Evolutionary conservation across 2,797 vertebrate genomes (phyloP).

Genomic region (Oryzias sinensis): DNA sequence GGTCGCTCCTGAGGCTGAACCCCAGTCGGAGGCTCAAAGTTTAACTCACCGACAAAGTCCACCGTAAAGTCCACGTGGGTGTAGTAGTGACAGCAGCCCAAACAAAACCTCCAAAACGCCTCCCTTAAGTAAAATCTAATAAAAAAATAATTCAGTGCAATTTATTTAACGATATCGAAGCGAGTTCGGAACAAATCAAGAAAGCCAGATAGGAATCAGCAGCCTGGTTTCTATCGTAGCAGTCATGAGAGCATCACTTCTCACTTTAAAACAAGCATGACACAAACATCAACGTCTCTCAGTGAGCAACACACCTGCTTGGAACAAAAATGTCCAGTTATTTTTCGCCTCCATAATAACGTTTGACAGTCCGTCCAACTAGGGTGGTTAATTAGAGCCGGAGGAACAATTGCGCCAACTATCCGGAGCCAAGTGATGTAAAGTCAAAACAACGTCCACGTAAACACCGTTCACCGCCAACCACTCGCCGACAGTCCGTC

Average conservation of each 20-base stretch:
- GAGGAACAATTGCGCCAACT: slow-evolving; percentile 58
- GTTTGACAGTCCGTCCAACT: slow-evolving; percentile 9
- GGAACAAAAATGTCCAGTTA: too few species aligned
- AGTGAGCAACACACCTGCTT: slow-evolving; percentile 11
- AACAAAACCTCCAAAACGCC: not conserved
- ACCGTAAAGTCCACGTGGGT: slow-evolving; percentile 62
- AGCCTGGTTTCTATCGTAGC: slow-evolving; percentile 20
- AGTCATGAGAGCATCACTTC: slow-evolving; percentile 57
- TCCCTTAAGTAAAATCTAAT: not conserved
- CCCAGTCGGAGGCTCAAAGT: slow-evolving; percentile 34
- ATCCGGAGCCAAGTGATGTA: slow-evolving; percentile 56
- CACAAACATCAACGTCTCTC: slow-evolving; percentile 16
- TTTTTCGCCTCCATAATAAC: not conserved
- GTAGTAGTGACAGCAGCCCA: slow-evolving; percentile 41
- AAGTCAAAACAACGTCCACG: slow-evolving; percentile 49
- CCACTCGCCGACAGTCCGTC: slow-evolving; percentile 36
- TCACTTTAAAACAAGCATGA: slow-evolving; percentile 19
- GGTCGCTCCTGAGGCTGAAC: not conserved
- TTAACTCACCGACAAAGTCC: slow-evolving; percentile 39
- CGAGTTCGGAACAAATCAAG: too few species aligned
- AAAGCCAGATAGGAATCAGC: slow-evolving; percentile 17
- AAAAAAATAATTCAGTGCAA: not conserved
- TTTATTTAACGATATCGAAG: not conserved
- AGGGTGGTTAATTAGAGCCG: slow-evolving; percentile 40
- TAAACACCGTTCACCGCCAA: slow-evolving; percentile 34